Percentiles rank a stretch among this genome's conserved stretches.
phyloP scores from a whole-genome alignment of 53 echinoderm and acorn worm genomes.

The Henricia sp. region DNA sequence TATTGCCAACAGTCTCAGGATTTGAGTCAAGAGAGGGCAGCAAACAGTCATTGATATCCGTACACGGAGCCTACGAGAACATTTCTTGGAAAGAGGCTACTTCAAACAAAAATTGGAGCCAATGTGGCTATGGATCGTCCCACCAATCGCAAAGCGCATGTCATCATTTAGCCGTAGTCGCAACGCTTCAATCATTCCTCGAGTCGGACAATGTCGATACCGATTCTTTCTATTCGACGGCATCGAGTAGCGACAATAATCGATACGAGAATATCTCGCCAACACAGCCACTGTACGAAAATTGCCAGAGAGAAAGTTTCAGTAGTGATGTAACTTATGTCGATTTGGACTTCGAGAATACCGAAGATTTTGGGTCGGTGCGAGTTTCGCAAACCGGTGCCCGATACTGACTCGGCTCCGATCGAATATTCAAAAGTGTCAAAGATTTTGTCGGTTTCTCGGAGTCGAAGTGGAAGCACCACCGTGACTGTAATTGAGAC shows the following conservation, averaged over 20 bases:
- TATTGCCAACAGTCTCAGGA: not conserved
- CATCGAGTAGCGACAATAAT: not conserved
- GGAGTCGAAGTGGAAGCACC: conserved; percentile 52
- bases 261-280: conserved; percentile 14
- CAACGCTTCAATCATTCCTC: not conserved
- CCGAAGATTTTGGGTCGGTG: not conserved
- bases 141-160: not conserved
- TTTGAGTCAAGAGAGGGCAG: not conserved
- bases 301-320: not conserved
- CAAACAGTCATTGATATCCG: not conserved
- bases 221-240: not conserved
- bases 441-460: conserved; percentile 27
- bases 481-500: conserved; percentile 36
- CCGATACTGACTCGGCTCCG: not conserved
- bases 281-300: conserved; percentile 13
- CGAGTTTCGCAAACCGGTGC: not conserved
- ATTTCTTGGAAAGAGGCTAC: not conserved
- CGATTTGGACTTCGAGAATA: conserved; percentile 30
- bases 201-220: not conserved
- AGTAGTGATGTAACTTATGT: conserved; percentile 14
- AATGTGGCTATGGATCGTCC: conserved; percentile 18
- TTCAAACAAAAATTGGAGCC: not conserved
- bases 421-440: conserved; percentile 39
- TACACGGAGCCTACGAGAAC: conserved; percentile 18
- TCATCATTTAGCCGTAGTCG: not conserved